These are phyloP conservation scores for Pterophyllum scalare DNA, from an alignment of 2,113 vertebrate genomes.

Conservation along the genomic window DNA sequence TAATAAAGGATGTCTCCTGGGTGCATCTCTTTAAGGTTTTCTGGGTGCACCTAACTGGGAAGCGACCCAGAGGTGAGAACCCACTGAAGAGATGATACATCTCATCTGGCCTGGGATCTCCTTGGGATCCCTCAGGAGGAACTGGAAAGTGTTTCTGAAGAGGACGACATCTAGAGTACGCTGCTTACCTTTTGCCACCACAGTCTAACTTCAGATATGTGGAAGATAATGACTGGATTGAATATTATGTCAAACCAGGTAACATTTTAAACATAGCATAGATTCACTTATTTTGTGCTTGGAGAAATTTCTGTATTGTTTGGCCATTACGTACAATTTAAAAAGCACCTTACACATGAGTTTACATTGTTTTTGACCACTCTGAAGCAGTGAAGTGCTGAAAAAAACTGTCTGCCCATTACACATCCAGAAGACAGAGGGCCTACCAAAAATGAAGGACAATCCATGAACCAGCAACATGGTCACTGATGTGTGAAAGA, in stretches of 20 bases:
- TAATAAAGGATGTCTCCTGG: not conserved
- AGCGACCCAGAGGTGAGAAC: not conserved
- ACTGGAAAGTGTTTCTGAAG: not conserved
- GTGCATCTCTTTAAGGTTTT: not conserved
- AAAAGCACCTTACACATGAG: not conserved
- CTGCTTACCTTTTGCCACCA: not conserved
- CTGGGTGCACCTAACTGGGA: not conserved
- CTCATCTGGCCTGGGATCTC: not conserved
- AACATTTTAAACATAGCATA: not conserved
- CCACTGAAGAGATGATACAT: fast-evolving
- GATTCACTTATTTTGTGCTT: not conserved
- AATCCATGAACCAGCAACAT: not conserved
- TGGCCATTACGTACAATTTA: too few species aligned
- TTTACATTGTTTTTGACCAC: fast-evolving
- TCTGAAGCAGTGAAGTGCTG: not conserved
- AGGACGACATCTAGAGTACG: not conserved
- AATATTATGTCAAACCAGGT: not conserved
- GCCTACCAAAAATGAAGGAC: not conserved
- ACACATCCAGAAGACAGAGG: not conserved
- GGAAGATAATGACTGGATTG: not conserved
- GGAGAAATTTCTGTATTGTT: not conserved
- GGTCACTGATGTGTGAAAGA: not conserved
- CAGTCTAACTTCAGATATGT: not conserved
- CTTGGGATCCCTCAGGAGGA: not conserved
- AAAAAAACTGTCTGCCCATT: not conserved